Conservation (phyloP, 2,113 vertebrate species). For the Tringa solitaria region DNA sequence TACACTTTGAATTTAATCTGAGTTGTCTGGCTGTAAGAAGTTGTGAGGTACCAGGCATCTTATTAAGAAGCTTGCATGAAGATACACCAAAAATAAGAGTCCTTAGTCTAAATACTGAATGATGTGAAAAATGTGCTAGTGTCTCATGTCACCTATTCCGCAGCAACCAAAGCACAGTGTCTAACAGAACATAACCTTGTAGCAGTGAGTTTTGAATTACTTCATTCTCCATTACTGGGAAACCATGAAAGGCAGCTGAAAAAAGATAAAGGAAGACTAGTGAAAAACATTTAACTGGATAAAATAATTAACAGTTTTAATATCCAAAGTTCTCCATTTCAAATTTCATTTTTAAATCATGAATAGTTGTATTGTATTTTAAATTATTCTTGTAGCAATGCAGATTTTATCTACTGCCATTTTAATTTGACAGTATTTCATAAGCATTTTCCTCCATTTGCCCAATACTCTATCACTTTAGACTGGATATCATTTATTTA, state of each 20-base stretch:
- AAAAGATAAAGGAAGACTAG: neutral
- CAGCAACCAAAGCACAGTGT: neutral
- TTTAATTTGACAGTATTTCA: slow-evolving; percentile 2
- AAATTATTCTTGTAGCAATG: neutral
- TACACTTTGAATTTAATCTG: neutral
- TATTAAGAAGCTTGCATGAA: neutral
- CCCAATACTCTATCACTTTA: slow-evolving; percentile 15
- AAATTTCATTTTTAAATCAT: neutral
- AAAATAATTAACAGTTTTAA: neutral
- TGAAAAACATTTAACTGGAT: neutral
- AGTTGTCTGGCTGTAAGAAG: neutral
- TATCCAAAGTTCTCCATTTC: neutral
- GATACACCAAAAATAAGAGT: neutral
- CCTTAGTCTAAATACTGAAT: neutral
- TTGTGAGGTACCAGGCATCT: neutral
- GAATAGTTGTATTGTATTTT: neutral
- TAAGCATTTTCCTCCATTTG: slow-evolving; percentile 8
- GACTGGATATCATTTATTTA: slow-evolving; percentile 64
- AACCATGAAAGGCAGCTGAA: neutral
- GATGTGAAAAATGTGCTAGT: neutral
- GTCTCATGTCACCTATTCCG: neutral
- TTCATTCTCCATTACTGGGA: neutral
- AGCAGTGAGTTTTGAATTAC: neutral
- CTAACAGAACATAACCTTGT: neutral
- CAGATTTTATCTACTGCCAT: slow-evolving; percentile 24